A percentile compares a stretch with the other conserved stretches of the same genome.
phyloP scores from a whole-genome alignment of 2,888 invertebrate genomes.

The Temnothorax rugatulus region DNA sequence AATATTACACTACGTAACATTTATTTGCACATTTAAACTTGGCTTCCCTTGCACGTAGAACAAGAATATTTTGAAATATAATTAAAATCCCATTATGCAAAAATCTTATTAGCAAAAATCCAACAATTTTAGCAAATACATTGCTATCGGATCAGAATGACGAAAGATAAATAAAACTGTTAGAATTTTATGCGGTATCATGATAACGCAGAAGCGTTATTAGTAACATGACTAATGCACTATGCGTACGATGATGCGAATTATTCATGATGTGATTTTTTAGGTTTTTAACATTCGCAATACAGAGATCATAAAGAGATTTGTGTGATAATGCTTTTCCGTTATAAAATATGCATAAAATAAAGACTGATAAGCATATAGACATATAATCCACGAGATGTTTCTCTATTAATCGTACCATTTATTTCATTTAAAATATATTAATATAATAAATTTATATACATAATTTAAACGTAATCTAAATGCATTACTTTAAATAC shows the following conservation, averaged over 20 bases:
- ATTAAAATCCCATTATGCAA: constrained; percentile 5
- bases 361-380: neutral
- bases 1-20: neutral
- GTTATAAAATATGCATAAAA: neutral
- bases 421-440: neutral
- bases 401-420: neutral
- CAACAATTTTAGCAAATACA: constrained; percentile 19
- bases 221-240: neutral
- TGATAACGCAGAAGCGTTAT: constrained; percentile 5
- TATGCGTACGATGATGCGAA: neutral
- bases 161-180: constrained; percentile 29
- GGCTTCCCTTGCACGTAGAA: neutral
- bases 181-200: neutral
- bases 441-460: neutral
- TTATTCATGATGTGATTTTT: neutral
- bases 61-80: neutral
- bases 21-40: neutral
- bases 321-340: neutral
- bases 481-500: constrained; percentile 19
- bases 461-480: neutral
- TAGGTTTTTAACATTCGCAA: neutral
- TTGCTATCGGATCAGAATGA: constrained; percentile 7
- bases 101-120: constrained; percentile 15
- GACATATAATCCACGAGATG: neutral
- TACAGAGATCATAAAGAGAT: neutral